These are phyloP conservation scores for Nasua narica DNA, from an alignment of 2,797 vertebrate genomes.

Conservation along the genomic window DNA sequence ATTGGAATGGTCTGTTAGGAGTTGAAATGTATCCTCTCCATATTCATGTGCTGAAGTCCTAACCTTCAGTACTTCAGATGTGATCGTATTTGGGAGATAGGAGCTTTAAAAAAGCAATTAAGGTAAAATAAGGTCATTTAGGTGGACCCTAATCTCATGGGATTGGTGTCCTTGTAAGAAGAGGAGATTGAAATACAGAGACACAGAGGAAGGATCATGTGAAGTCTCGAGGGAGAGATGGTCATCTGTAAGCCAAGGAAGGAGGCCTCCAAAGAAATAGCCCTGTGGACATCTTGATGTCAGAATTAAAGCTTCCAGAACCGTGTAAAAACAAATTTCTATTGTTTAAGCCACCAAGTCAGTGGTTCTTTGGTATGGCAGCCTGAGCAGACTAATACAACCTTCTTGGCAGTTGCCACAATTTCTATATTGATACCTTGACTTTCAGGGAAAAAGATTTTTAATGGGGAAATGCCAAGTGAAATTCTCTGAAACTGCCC, in stretches of 20 bases:
- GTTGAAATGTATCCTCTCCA: not conserved
- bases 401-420: not conserved
- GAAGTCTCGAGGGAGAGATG: rapidly evolving
- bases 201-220: not conserved
- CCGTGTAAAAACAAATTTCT: not conserved
- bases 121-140: not conserved
- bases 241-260: not conserved
- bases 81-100: not conserved
- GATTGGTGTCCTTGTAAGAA: not conserved
- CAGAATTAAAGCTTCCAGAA: not conserved
- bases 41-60: not conserved
- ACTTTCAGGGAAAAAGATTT: not conserved
- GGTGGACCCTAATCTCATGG: not conserved
- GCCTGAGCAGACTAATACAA: not conserved
- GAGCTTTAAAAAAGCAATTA: not conserved
- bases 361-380: not conserved
- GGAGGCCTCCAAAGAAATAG: not conserved
- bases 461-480: not conserved
- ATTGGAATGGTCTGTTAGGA: not conserved
- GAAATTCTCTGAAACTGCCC: not conserved
- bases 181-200: not conserved
- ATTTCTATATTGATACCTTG: not conserved
- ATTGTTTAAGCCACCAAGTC: rapidly evolving
- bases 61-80: not conserved
- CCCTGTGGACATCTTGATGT: not conserved